Base-by-base conservation (phyloP, 2,888 invertebrate genomes). In the Conomelus anceps region DNA sequence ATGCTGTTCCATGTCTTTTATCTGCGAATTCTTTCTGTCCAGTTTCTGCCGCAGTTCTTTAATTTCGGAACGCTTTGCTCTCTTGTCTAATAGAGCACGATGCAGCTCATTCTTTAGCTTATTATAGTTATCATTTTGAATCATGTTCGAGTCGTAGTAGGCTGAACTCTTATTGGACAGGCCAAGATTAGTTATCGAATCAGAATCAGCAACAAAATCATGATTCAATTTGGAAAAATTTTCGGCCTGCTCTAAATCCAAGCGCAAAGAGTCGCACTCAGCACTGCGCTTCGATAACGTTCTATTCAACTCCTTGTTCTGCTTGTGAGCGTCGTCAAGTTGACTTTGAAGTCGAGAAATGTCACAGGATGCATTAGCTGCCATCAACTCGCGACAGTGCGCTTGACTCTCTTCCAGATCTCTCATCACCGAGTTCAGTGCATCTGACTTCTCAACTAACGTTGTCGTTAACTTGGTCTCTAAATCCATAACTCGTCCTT, bases 21-120 rank as follows among this genome's bases (percentile, higher is more conserved):
- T 91, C 86, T 90, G 90, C 20, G 90, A 84, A 87, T 91, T 91
- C 89, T 90, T 91, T 1, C 41, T 85, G 22, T 89, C 89, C 22
- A 91, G 86, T 22, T 89, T 90, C 88, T 91, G 90, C 26, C 91
- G 90, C 11, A 91, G 89, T 26, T 90, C 89, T 7, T 89, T 89
- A 22, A 91, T 91, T 88, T 91, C 91, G 22, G 89, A 26, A 22
- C 91, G 89, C 86, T 91, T 91, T 9, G 90, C 90, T 89, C 89
- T 90, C 89, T 91, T 91, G 24, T 91, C 91, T 90, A 90, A 63
- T 11, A 91, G 85, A 0, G 91, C 91, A 84, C 91, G 86, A 86
- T 91, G 90, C 84, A 91, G 89, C 89, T 91, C 91, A 41, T 90
- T 90, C 88, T 91, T 90, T 34, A 91, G 89, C 87, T 90, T 91